Evolutionary conservation across 2,888 invertebrate genomes (phyloP).

Genomic region (Drosophila nr. perissopoda): DNA sequence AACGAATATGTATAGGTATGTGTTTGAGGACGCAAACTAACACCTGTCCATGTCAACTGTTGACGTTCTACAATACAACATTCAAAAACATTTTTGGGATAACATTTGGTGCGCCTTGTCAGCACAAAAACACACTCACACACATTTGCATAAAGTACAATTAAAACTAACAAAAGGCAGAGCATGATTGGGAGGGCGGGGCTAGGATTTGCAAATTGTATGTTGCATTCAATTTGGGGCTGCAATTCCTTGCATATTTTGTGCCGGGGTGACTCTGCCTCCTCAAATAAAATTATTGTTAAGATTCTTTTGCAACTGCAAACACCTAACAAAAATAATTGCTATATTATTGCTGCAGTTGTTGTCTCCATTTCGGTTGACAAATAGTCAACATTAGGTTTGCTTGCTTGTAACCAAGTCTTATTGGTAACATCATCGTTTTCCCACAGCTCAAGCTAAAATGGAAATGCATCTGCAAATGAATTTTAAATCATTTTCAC

Average conservation of each 20-base stretch:
- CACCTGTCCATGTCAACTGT: slow-evolving; percentile 68
- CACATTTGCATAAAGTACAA: slow-evolving; percentile 71
- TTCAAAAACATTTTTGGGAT: slow-evolving; percentile 51
- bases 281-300: slow-evolving; percentile 65
- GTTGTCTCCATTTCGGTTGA: slow-evolving; percentile 25
- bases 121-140: slow-evolving; percentile 34
- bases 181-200: background rate
- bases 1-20: slow-evolving; percentile 15
- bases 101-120: slow-evolving; percentile 60
- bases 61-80: slow-evolving; percentile 57
- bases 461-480: background rate
- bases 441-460: slow-evolving; percentile 4
- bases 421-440: slow-evolving; percentile 61
- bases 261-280: slow-evolving; percentile 36
- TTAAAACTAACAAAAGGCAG: slow-evolving; percentile 66
- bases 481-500: background rate
- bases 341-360: slow-evolving; percentile 34
- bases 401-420: slow-evolving; percentile 36
- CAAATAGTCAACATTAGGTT: slow-evolving; percentile 47
- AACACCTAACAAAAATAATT: slow-evolving; percentile 59
- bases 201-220: slow-evolving; percentile 37
- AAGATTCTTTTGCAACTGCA: slow-evolving; percentile 60
- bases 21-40: slow-evolving; percentile 52
- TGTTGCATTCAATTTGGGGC: slow-evolving; percentile 34
- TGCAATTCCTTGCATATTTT: slow-evolving; percentile 69